Evolutionary conservation across 2,113 vertebrate genomes (phyloP).

Genomic region (Notiomystis cincta): DNA sequence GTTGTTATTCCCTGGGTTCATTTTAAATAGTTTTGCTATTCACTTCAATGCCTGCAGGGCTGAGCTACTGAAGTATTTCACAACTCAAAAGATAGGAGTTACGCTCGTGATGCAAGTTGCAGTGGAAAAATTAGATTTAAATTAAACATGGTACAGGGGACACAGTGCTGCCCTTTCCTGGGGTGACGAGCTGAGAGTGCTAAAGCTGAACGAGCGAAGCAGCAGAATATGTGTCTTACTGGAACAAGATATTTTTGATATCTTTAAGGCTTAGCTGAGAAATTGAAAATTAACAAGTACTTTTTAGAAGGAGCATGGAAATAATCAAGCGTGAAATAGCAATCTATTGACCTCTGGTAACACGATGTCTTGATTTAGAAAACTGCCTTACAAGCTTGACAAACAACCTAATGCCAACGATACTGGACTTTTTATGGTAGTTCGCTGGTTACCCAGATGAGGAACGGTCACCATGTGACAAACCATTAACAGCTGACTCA

Average conservation of each 20-base stretch:
- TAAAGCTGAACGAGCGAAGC: background rate
- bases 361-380: constrained; percentile 35
- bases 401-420: background rate
- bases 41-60: background rate
- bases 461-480: background rate
- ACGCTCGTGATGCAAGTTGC: background rate
- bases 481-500: constrained; percentile 28
- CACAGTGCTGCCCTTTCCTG: background rate
- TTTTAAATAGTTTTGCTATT: background rate
- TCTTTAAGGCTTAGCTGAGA: background rate
- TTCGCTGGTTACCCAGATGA: background rate
- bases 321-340: background rate
- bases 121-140: background rate
- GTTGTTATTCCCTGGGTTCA: background rate
- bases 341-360: constrained; percentile 13
- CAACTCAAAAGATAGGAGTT: background rate
- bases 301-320: background rate
- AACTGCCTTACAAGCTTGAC: constrained; percentile 3
- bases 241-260: background rate
- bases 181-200: background rate
- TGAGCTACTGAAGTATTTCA: background rate
- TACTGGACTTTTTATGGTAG: constrained; percentile 31
- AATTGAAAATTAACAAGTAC: background rate
- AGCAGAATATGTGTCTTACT: background rate
- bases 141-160: background rate